phyloP scores from a whole-genome alignment of 2,113 vertebrate species.

The Bufo bufo region DNA sequence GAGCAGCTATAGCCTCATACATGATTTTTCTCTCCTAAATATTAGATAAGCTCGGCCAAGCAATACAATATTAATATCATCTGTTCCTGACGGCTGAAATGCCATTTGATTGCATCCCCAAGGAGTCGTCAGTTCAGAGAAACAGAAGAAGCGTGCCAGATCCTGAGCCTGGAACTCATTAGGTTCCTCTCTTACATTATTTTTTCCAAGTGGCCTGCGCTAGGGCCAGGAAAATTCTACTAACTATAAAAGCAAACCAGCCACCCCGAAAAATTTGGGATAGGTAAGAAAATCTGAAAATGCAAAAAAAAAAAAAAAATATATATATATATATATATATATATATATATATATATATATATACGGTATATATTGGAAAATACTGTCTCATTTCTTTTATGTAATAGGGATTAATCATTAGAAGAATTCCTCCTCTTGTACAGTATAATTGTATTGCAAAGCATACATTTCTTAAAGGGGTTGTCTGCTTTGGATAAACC shows the following conservation, averaged over 20 bases:
- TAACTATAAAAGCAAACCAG: conserved; percentile 17
- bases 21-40: conserved; percentile 42
- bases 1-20: not conserved
- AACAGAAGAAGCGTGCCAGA: conserved; percentile 66
- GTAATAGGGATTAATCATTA: not conserved
- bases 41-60: conserved; percentile 8
- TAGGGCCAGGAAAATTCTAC: conserved; percentile 21
- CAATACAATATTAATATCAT: conserved; percentile 41
- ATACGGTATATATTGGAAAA: not conserved
- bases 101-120: conserved; percentile 59
- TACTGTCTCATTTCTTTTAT: not conserved
- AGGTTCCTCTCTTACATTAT: conserved; percentile 62
- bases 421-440: not conserved
- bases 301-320: not conserved
- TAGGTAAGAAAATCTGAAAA: not conserved
- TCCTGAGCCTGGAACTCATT: conserved; percentile 67
- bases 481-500: not conserved
- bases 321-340: no score
- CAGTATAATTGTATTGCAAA: not conserved
- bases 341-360: no score
- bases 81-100: conserved; percentile 59
- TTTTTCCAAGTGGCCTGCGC: conserved; percentile 41
- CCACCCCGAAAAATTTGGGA: conserved; percentile 10
- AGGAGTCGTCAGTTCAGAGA: conserved; percentile 43
- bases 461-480: not conserved